Evolutionary conservation across 2,888 invertebrate species (phyloP).

Genomic region (Odontocerum albicorne): DNA sequence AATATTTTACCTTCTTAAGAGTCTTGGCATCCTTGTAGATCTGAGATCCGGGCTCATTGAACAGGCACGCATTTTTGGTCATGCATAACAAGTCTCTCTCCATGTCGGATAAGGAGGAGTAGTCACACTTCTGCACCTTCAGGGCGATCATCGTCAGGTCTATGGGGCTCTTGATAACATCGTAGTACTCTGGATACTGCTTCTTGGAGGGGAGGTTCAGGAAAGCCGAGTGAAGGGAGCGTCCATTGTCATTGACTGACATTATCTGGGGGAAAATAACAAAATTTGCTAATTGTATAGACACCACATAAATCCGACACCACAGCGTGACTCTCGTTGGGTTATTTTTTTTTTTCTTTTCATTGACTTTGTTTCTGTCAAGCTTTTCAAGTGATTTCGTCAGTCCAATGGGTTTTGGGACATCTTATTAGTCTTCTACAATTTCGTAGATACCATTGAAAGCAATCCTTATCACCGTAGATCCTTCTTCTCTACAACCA

Average conservation of each 20-base stretch:
- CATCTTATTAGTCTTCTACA: too few species aligned
- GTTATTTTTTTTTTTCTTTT: too few species aligned
- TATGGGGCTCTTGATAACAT: conserved; percentile 90
- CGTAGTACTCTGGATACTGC: conserved; percentile 94
- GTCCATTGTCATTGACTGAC: conserved; percentile 82
- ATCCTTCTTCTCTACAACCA: too few species aligned
- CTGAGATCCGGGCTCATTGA: conserved; percentile 95
- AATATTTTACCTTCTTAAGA: conserved; percentile 73
- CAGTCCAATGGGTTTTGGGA: too few species aligned
- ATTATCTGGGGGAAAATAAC: conserved; percentile 59
- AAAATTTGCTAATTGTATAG: too few species aligned
- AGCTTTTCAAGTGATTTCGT: too few species aligned
- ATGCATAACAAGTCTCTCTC: conserved; percentile 88
- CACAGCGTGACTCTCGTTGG: too few species aligned
- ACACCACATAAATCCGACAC: too few species aligned
- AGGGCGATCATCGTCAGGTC: conserved; percentile 92
- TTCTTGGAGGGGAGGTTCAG: conserved; percentile 90
- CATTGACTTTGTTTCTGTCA: too few species aligned
- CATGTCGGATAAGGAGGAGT: conserved; percentile 75
- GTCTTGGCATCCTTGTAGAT: conserved; percentile 95
- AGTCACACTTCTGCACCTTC: conserved; percentile 85
- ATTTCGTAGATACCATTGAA: too few species aligned
- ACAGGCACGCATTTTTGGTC: conserved; percentile 93
- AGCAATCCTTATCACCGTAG: too few species aligned
- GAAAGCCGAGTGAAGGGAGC: conserved; percentile 85